A percentile compares a stretch with the other conserved stretches of the same genome.
These are phyloP conservation scores for Tokudaia muenninki DNA, from an alignment of 2,797 vertebrate genomes.

Conservation along the genomic window DNA sequence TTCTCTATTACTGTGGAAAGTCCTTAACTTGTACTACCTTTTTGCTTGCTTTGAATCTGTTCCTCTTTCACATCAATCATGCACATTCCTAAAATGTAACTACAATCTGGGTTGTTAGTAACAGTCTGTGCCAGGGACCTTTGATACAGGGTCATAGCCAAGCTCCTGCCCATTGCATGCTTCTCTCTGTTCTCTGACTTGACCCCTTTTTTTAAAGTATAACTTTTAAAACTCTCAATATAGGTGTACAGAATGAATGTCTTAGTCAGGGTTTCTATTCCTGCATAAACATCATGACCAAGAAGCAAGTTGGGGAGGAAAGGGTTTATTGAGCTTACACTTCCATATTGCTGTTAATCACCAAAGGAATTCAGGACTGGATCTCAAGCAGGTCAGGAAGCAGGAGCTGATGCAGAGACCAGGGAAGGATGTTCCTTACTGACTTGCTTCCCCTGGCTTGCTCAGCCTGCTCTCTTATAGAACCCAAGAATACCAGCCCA, in stretches of 20 bases:
- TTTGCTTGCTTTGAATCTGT: not conserved
- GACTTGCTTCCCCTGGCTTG: too few species aligned
- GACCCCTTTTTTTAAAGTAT: not conserved
- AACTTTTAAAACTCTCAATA: not conserved
- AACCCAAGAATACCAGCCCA: too few species aligned
- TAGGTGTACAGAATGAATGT: not conserved
- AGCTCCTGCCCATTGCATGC: not conserved
- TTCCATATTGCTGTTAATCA: too few species aligned
- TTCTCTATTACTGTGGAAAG: not conserved
- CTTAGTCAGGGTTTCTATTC: too few species aligned
- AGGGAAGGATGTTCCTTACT: too few species aligned
- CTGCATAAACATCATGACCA: too few species aligned
- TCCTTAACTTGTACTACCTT: fast-evolving
- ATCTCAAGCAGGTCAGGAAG: too few species aligned
- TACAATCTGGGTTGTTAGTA: not conserved
- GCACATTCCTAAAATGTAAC: not conserved
- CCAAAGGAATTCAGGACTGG: too few species aligned
- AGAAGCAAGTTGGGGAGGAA: too few species aligned
- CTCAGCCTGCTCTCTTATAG: too few species aligned
- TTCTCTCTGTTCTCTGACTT: not conserved
- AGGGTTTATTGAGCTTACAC: too few species aligned
- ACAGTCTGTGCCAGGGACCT: not conserved
- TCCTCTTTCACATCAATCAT: not conserved
- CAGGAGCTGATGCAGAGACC: too few species aligned
- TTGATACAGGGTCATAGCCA: not conserved